These are phyloP conservation scores for Bolinopsis microptera DNA, from an alignment of 37 sponge, comb jelly and placozoan species.

Conservation along the genomic window DNA sequence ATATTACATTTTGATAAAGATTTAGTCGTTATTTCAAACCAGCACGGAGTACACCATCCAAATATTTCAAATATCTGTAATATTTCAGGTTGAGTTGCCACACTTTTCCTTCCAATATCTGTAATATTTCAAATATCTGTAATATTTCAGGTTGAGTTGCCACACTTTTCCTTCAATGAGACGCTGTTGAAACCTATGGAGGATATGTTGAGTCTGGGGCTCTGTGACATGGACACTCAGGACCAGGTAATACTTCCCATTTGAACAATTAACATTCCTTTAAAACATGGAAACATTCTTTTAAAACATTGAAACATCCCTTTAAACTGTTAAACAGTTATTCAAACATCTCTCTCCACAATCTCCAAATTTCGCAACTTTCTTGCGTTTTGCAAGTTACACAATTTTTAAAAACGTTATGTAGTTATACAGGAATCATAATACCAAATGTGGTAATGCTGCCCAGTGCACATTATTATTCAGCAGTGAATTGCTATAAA, in stretches of 20 bases:
- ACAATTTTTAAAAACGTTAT: too few relatives aligned
- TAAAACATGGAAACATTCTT: not conserved
- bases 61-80: too few relatives aligned
- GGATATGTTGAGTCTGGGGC: slow-evolving; percentile 41
- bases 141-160: slow-evolving; percentile 58
- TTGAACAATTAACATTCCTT: not conserved
- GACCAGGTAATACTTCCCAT: slow-evolving; percentile 63
- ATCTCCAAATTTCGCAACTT: too few relatives aligned
- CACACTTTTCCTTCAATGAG: slow-evolving; percentile 65
- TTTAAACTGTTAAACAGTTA: not conserved
- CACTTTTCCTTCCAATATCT: slow-evolving; percentile 65
- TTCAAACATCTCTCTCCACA: not conserved
- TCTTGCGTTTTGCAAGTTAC: too few relatives aligned
- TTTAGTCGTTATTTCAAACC: not conserved
- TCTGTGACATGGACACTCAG: slow-evolving; percentile 49
- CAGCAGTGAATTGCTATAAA: too few relatives aligned
- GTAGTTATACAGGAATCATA: too few relatives aligned
- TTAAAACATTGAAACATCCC: not conserved
- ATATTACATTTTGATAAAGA: not conserved
- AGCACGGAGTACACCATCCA: too few relatives aligned
- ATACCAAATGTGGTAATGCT: too few relatives aligned
- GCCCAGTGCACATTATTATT: too few relatives aligned
- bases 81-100: slow-evolving; percentile 51
- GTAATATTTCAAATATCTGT: too few relatives aligned
- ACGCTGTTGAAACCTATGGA: slow-evolving; percentile 61